Evolutionary conservation across 1,140 invertebrate species (phyloP).

Genomic region (Phymastichus coffea): DNA sequence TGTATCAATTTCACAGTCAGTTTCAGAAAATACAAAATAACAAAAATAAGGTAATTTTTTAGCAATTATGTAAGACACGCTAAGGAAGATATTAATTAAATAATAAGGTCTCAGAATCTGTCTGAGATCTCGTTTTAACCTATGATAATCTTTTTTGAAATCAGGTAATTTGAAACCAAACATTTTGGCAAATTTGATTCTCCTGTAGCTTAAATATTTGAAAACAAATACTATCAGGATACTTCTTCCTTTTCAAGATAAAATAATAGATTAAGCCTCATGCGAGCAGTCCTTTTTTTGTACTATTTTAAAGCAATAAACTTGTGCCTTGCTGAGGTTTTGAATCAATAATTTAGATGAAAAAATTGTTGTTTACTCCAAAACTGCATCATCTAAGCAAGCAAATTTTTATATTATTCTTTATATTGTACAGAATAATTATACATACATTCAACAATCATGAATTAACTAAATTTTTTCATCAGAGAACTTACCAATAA

Average conservation of each 20-base stretch:
- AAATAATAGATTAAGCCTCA: constrained; percentile 10
- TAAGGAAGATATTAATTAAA: constrained; percentile 82
- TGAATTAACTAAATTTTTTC: no score
- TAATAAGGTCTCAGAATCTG: constrained; percentile 83
- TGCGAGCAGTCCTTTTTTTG: constrained; percentile 8
- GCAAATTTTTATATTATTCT: no score
- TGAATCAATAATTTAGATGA: no score
- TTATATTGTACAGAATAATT: no score
- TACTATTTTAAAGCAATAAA: no score
- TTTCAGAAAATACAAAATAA: constrained; percentile 67
- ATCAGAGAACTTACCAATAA: no score
- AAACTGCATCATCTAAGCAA: no score
- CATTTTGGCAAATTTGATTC: neutral
- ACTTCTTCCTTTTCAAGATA: constrained; percentile 18
- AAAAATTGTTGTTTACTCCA: no score
- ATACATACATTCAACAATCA: no score
- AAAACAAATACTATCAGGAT: constrained; percentile 24
- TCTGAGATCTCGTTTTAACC: constrained; percentile 69
- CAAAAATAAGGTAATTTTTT: constrained; percentile 75
- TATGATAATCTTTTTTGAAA: constrained; percentile 9
- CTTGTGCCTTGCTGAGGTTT: no score
- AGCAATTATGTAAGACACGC: constrained; percentile 75
- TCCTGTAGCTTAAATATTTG: neutral
- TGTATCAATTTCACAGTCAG: constrained; percentile 79
- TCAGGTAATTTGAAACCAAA: constrained; percentile 13